phyloP scores from a whole-genome alignment of 2,797 vertebrate species.

The Coccyzus lansbergi region DNA sequence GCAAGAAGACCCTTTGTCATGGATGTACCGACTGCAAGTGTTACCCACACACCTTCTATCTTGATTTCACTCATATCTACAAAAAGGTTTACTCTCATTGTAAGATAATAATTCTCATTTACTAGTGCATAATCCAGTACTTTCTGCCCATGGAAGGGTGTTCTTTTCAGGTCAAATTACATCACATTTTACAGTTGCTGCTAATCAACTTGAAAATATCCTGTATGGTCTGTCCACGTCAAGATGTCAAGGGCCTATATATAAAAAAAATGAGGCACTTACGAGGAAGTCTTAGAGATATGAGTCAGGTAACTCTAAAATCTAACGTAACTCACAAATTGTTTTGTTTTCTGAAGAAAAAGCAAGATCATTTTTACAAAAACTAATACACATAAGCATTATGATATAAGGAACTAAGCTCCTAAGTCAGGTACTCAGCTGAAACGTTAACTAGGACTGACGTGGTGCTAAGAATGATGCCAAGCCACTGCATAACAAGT shows the following conservation, averaged over 20 bases:
- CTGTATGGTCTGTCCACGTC: background rate
- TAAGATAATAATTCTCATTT: background rate
- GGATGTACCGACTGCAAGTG: rapidly evolving
- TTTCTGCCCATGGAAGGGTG: background rate
- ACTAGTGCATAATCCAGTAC: background rate
- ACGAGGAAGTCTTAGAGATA: background rate
- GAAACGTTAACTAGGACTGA: constrained; percentile 12
- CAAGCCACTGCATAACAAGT: constrained; percentile 4
- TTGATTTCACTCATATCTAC: background rate
- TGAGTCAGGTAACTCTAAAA: background rate
- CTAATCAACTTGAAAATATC: background rate
- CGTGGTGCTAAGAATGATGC: background rate
- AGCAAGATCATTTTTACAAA: background rate
- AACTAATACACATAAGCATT: background rate
- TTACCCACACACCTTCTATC: rapidly evolving
- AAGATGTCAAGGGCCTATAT: rapidly evolving
- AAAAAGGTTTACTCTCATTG: background rate
- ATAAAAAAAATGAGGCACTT: background rate
- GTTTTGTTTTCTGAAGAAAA: background rate
- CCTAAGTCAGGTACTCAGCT: background rate
- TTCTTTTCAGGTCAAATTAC: background rate
- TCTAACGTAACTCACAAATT: background rate
- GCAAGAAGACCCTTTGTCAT: background rate
- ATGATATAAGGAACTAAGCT: background rate
- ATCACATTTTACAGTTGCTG: background rate